These are phyloP conservation scores for Cepaea hortensis DNA, from an alignment of 2,888 invertebrate genomes.

Conservation along the genomic window DNA sequence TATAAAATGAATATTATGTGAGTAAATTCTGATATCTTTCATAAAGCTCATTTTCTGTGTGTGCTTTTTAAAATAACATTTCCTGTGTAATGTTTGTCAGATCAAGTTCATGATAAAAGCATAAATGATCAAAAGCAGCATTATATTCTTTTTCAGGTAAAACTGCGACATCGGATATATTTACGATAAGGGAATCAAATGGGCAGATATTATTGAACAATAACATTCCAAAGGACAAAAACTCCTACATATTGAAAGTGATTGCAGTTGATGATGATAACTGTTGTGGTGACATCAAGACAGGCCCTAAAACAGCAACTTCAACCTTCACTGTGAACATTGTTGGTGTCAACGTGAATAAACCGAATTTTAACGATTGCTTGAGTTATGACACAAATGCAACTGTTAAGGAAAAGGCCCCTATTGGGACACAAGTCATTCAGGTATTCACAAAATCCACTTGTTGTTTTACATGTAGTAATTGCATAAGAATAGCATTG, in stretches of 20 bases:
- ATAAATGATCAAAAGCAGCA: too few species aligned
- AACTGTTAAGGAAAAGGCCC: conserved; percentile 60
- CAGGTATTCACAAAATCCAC: conserved; percentile 54
- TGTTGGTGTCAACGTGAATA: conserved; percentile 97
- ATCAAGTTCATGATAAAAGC: too few species aligned
- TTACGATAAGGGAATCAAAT: conserved; percentile 71
- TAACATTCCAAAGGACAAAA: conserved; percentile 60
- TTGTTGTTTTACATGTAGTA: background rate
- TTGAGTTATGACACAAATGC: conserved; percentile 86
- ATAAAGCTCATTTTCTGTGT: too few species aligned
- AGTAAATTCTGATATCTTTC: too few species aligned
- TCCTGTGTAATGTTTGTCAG: too few species aligned
- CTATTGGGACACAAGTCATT: conserved; percentile 58
- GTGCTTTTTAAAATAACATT: too few species aligned
- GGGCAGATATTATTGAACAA: conserved; percentile 71
- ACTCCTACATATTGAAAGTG: conserved; percentile 93
- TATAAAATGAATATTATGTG: too few species aligned
- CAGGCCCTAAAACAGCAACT: conserved; percentile 79
- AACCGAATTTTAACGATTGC: conserved; percentile 95
- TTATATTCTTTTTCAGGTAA: conserved; percentile 7
- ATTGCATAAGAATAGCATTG: too few species aligned
- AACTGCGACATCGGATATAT: conserved; percentile 58
- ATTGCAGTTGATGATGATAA: conserved; percentile 95
- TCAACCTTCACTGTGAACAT: conserved; percentile 87
- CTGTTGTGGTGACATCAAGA: conserved; percentile 11